Conservation (phyloP, 2,797 vertebrate genomes). For the Potorous gilbertii region DNA sequence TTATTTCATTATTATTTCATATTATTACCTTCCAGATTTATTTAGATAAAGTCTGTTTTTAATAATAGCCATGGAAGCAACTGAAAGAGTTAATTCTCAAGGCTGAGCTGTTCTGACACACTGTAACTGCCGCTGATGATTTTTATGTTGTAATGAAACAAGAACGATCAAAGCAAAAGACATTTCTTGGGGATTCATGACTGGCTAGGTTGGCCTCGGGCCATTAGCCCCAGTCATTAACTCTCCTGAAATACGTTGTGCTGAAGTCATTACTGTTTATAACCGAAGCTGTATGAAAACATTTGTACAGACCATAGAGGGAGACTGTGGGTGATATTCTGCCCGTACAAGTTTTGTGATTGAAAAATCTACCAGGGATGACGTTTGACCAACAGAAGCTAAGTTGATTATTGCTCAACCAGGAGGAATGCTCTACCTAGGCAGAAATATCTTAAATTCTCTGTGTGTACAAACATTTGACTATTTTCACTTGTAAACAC, state of each 20-base stretch:
- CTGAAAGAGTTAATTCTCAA: slow-evolving; percentile 75
- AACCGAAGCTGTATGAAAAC: slow-evolving; percentile 73
- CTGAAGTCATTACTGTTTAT: slow-evolving; percentile 79
- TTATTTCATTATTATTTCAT: no score
- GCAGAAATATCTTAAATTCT: background rate
- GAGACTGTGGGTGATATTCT: slow-evolving; percentile 73
- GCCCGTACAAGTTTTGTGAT: slow-evolving; percentile 61
- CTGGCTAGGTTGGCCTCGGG: slow-evolving; percentile 75
- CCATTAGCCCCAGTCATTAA: slow-evolving; percentile 80
- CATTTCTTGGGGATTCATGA: slow-evolving; percentile 81
- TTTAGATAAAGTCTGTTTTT: slow-evolving; percentile 33
- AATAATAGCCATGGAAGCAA: slow-evolving; percentile 33
- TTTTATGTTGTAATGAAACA: slow-evolving; percentile 81
- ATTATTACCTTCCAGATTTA: slow-evolving; percentile 46
- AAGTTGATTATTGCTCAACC: slow-evolving; percentile 52
- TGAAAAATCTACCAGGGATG: slow-evolving; percentile 49
- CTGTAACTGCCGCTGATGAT: slow-evolving; percentile 79
- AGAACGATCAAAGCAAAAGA: slow-evolving; percentile 78
- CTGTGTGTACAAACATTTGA: background rate
- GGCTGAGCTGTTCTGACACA: slow-evolving; percentile 59
- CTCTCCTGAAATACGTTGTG: slow-evolving; percentile 76
- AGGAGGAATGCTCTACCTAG: background rate
- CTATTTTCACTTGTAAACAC: background rate
- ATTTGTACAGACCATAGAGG: slow-evolving; percentile 63
- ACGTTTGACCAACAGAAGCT: slow-evolving; percentile 31